phyloP scores from a whole-genome alignment of 1,140 invertebrate species.

The Homarus americanus region DNA sequence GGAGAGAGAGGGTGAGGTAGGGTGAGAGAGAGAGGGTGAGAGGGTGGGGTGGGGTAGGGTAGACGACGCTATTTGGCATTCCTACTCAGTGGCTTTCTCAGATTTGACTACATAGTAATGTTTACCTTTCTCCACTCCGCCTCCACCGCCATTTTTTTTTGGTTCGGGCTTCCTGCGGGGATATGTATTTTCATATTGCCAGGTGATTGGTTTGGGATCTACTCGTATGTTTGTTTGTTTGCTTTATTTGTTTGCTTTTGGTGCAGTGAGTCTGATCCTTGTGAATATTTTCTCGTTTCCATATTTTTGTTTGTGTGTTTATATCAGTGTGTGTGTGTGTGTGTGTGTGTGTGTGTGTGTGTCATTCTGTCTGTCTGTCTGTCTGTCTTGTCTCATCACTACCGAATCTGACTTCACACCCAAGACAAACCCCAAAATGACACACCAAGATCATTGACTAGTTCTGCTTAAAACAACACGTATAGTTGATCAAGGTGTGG shows the following conservation, averaged over 20 bases:
- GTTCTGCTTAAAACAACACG: no score
- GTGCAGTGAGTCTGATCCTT: no score
- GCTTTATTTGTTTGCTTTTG: no score
- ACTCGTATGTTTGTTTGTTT: background rate
- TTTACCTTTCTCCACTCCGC: conserved; percentile 42
- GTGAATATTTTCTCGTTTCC: background rate
- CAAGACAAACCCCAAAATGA: no score
- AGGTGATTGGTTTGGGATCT: background rate
- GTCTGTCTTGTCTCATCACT: no score
- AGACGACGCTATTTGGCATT: conserved; percentile 30
- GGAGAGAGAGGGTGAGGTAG: no score
- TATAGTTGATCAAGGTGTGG: no score
- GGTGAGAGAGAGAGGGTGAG: background rate
- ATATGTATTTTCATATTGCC: background rate
- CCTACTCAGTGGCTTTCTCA: conserved; percentile 56
- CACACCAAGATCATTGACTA: no score
- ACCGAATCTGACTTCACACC: no score
- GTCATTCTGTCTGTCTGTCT: no score
- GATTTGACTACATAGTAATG: conserved; percentile 59
- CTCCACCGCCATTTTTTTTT: background rate
- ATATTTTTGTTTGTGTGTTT: background rate
- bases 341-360: background rate
- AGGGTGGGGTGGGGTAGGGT: background rate
- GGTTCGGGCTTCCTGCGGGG: background rate
- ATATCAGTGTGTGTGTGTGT: background rate